Percentiles rank a stretch among this genome's conserved stretches.
These are phyloP conservation scores for Gryllus bimaculatus DNA, from an alignment of 1,140 invertebrate species.

Conservation along the genomic window DNA sequence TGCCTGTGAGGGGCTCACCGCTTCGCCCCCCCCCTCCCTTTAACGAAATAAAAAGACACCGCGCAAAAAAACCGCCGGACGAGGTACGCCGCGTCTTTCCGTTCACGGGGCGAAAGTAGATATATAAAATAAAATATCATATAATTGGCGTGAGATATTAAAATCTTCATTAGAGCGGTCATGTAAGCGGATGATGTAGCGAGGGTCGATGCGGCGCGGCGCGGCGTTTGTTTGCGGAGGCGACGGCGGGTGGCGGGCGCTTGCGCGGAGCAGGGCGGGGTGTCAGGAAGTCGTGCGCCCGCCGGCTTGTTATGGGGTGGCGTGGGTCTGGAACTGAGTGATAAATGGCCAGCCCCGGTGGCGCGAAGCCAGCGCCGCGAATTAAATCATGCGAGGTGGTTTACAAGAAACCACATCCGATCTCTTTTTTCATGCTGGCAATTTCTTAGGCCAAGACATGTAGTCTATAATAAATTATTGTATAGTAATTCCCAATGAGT, in stretches of 20 bases:
- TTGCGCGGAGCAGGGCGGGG: background rate
- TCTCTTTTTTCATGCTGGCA: too few species aligned
- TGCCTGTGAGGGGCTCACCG: too few species aligned
- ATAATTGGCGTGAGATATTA: slow-evolving; percentile 18
- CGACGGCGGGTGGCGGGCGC: background rate
- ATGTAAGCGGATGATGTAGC: slow-evolving; percentile 18
- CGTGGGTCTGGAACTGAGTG: background rate
- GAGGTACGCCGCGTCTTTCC: background rate
- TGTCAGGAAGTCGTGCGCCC: too few species aligned
- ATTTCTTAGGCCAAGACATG: too few species aligned
- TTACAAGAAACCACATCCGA: too few species aligned
- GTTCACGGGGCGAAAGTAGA: background rate
- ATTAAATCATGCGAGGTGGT: too few species aligned
- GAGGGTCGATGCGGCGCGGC: background rate
- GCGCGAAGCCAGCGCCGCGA: slow-evolving; percentile 10
- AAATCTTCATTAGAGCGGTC: slow-evolving; percentile 22
- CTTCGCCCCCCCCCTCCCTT: background rate
- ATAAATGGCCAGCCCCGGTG: slow-evolving; percentile 7
- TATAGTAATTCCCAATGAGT: too few species aligned
- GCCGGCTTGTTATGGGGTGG: too few species aligned
- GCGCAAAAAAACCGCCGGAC: background rate
- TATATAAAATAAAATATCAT: slow-evolving; percentile 19
- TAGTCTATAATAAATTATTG: too few species aligned
- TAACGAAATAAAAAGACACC: background rate
- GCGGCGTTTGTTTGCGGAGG: background rate